A percentile compares a stretch with the other conserved stretches of the same genome.
Evolutionary conservation across 2,113 vertebrate species (phyloP).

Genomic region (Pipa parva): DNA sequence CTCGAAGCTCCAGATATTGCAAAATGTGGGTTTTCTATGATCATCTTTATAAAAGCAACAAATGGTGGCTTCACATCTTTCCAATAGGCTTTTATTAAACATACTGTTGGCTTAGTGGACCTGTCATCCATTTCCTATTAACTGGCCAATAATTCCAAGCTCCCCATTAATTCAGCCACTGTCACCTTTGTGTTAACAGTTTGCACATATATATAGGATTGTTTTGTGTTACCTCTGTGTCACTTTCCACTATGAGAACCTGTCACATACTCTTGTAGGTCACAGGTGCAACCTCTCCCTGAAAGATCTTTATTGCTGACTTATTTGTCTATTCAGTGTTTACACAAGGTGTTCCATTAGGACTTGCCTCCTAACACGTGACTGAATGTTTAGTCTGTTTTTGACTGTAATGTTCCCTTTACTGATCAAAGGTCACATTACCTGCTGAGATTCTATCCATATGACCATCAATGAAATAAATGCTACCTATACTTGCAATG

Average conservation of each 20-base stretch:
- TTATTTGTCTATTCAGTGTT: slow-evolving; percentile 24
- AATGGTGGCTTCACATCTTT: no score
- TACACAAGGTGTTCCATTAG: slow-evolving; percentile 29
- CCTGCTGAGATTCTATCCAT: no score
- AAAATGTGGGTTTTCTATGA: background rate
- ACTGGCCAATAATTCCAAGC: no score
- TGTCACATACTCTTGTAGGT: slow-evolving; percentile 5
- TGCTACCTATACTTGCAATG: no score
- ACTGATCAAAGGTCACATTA: background rate
- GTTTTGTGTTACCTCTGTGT: no score
- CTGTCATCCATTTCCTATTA: no score
- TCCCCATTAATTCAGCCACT: no score
- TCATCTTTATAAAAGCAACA: no score
- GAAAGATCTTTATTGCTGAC: slow-evolving; percentile 14
- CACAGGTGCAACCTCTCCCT: slow-evolving; percentile 21
- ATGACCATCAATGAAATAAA: background rate
- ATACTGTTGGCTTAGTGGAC: no score
- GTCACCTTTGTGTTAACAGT: no score
- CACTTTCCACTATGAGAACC: background rate
- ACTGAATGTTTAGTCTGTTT: background rate
- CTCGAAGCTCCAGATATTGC: background rate
- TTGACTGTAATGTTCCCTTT: background rate
- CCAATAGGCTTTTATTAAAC: no score
- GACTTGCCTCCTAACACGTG: slow-evolving; percentile 28
- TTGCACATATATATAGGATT: no score